Base-by-base conservation (phyloP, 2,888 invertebrate species). In the Strigamia maritima region DNA sequence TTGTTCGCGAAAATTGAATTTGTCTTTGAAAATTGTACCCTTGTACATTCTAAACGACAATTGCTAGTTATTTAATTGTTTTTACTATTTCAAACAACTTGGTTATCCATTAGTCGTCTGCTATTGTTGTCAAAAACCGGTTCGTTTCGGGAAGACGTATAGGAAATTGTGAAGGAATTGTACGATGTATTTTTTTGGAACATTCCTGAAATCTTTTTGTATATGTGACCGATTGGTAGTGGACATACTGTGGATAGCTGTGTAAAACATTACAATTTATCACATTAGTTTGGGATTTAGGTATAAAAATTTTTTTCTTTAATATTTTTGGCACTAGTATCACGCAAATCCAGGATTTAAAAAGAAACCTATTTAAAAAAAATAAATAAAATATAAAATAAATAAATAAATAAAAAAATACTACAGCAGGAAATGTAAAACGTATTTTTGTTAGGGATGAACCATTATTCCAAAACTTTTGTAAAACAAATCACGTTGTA, bases 121-220 rank as follows among this genome's bases (percentile, higher is more conserved):
- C 76, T 76, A 40, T 40, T 76, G 22, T 24, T 38, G 38, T 76
- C 24, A 22, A n/a, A 19, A 19, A 22, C n/a, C n/a, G n/a, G 65
- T 60, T 38, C 8, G 31, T 22, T 38, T 24, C 19, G 40, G 76
- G 75, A n/a, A 28, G 28, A 60, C 12, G 65, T 35, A 35, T 4
- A 35, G 10, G 10, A 35, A 35, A 35, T 35, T 35, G 35, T 35
- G 10, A 35, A 35, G 35, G 35, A 35, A 35, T 35, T 10, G 35
- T 35, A 10, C 35, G 35, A 35, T 35, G 35, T 35, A 35, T n/a
- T n/a, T 35, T 35, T 35, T 26, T 22, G 35, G 24, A 19, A 76
- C 76, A 76, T 76, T 76, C 76, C 76, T 76, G 76, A 76, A 31
- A 38, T 76, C 28, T n/a, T 76, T 75, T n/a, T 38, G 35, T 19